phyloP scores from a whole-genome alignment of 2,113 vertebrate species.

The Ptychochromis oligacanthus region DNA sequence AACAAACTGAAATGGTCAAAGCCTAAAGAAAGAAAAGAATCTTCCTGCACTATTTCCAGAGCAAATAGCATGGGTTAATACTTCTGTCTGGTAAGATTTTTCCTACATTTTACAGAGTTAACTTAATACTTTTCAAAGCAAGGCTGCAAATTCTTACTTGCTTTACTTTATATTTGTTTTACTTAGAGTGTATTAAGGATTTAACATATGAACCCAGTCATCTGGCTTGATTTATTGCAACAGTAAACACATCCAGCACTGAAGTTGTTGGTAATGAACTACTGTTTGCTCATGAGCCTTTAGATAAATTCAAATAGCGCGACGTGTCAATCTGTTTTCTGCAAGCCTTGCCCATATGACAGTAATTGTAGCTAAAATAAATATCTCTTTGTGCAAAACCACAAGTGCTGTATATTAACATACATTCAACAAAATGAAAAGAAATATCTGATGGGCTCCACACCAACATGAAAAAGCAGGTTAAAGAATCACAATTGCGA shows the following conservation, averaged over 20 bases:
- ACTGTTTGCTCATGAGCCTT: conserved; percentile 40
- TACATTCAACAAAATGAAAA: neutral
- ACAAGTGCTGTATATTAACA: neutral
- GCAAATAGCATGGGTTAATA: conserved; percentile 49
- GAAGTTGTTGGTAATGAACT: conserved; percentile 40
- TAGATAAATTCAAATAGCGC: neutral
- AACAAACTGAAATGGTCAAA: conserved; percentile 34
- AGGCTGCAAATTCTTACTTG: conserved; percentile 13
- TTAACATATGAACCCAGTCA: conserved; percentile 48
- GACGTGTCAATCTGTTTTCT: conserved; percentile 6
- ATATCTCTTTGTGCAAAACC: neutral
- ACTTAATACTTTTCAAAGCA: conserved; percentile 35
- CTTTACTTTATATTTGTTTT: conserved; percentile 46
- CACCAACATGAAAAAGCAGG: neutral
- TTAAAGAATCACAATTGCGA: neutral
- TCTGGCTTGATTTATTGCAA: conserved; percentile 62
- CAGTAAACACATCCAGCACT: conserved; percentile 39
- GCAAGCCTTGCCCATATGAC: neutral
- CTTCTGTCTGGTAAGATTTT: conserved; percentile 50
- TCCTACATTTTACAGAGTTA: conserved; percentile 49
- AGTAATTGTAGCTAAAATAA: conserved; percentile 21
- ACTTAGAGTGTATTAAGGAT: conserved; percentile 45
- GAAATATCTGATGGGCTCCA: neutral
- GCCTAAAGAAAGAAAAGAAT: conserved; percentile 59
- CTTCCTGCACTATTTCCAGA: conserved; percentile 42